Evolutionary conservation across 2,113 vertebrate species (phyloP).

Genomic region (Pithys albifrons): DNA sequence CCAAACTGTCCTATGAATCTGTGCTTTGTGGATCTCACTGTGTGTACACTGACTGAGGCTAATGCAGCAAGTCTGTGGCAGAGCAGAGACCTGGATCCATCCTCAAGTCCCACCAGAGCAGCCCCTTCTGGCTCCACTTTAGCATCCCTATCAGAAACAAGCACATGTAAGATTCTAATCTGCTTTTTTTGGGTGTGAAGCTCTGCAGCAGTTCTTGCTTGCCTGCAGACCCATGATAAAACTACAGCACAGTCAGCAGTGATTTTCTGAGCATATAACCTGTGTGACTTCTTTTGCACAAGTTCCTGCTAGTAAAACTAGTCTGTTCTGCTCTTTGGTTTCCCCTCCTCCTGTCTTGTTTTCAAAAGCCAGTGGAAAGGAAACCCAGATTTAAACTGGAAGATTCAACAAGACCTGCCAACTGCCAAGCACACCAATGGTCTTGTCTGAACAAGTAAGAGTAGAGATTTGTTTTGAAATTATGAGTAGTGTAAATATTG

Average conservation of each 20-base stretch:
- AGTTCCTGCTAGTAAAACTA: background rate
- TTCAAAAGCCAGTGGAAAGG: slow-evolving; percentile 37
- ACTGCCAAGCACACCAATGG: slow-evolving; percentile 19
- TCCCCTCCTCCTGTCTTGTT: slow-evolving; percentile 14
- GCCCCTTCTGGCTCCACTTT: background rate
- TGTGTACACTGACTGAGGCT: background rate
- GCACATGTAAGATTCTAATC: background rate
- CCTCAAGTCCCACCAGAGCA: background rate
- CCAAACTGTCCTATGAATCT: background rate
- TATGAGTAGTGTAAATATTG: slow-evolving; percentile 31
- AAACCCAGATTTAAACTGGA: slow-evolving; percentile 24
- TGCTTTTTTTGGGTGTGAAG: background rate
- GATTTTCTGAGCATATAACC: background rate
- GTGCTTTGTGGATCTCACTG: rapidly evolving
- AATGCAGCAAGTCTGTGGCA: background rate
- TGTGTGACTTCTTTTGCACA: background rate
- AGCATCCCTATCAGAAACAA: background rate
- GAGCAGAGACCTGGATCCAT: background rate
- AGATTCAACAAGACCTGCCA: slow-evolving; percentile 28
- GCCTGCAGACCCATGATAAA: background rate
- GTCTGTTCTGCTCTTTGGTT: background rate
- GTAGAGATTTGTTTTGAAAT: slow-evolving; percentile 35
- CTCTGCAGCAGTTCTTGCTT: background rate
- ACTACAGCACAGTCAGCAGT: background rate
- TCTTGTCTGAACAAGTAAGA: slow-evolving; percentile 44